Evolutionary conservation across 2,113 vertebrate species (phyloP).

Genomic region (Anhinga anhinga): DNA sequence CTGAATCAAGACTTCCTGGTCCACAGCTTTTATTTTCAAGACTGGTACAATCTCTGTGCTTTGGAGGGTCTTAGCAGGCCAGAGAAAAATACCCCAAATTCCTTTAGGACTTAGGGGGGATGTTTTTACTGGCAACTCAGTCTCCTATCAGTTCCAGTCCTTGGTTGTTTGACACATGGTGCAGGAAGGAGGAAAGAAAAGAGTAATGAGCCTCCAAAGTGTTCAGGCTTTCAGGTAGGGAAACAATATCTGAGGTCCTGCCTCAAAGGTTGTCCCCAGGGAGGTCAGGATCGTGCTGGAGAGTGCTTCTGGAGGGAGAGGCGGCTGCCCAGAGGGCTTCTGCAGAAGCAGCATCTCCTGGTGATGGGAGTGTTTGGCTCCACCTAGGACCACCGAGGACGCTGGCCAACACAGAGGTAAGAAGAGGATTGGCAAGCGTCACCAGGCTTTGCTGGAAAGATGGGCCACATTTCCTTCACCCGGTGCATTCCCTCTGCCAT

Average conservation of each 20-base stretch:
- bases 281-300: not conserved
- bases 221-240: not conserved
- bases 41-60: not conserved
- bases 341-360: not conserved
- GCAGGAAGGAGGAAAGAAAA: not conserved
- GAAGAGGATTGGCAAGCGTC: not conserved
- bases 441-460: not conserved
- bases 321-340: not conserved
- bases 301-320: not conserved
- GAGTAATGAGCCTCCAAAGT: not conserved
- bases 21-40: not conserved
- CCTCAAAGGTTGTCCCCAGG: not conserved
- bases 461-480: not conserved
- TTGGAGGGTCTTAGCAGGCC: not conserved
- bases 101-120: not conserved
- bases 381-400: not conserved
- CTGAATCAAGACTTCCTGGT: not conserved
- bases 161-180: not conserved
- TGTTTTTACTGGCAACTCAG: not conserved
- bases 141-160: not conserved
- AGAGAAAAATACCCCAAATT: not conserved
- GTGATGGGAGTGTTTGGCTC: not conserved
- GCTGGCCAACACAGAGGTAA: not conserved
- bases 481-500: not conserved
- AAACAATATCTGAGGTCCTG: not conserved